Evolutionary conservation across 2,888 invertebrate genomes (phyloP).

Genomic region (Mesoligia furuncula): DNA sequence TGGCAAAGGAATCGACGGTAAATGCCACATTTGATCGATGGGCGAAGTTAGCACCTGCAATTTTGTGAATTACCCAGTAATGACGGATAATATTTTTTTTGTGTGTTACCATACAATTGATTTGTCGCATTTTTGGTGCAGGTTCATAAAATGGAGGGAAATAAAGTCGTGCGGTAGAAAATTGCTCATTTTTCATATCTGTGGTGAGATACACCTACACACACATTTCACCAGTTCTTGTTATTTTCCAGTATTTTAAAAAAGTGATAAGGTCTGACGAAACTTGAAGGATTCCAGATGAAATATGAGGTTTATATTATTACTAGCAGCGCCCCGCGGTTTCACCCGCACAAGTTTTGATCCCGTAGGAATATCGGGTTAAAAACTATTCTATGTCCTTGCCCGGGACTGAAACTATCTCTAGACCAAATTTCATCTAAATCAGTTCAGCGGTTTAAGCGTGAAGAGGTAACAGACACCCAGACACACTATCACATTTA

Average conservation of each 20-base stretch:
- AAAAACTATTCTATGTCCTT: no score
- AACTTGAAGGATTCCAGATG: neutral
- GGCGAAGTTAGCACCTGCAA: constrained; percentile 80
- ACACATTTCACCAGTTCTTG: neutral
- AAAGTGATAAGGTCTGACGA: neutral
- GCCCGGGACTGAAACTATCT: no score
- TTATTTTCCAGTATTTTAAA: neutral
- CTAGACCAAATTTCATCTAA: no score
- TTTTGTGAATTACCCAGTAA: constrained; percentile 66
- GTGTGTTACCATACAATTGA: constrained; percentile 12
- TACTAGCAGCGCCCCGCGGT: neutral
- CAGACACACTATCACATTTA: no score
- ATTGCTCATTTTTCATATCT: neutral
- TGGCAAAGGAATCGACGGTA: constrained; percentile 75
- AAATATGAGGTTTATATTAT: neutral
- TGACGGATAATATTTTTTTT: constrained; percentile 49
- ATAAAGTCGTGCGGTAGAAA: neutral
- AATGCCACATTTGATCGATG: constrained; percentile 88
- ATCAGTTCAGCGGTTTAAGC: no score
- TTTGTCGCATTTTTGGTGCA: constrained; percentile 8
- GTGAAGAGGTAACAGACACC: no score
- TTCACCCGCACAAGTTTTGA: no score
- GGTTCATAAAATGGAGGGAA: constrained; percentile 5
- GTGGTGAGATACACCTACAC: neutral
- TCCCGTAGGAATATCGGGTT: no score